A percentile compares a stretch with the other conserved stretches of the same genome.
phyloP scores from a whole-genome alignment of 2,113 vertebrate genomes.

The Podiceps cristatus region DNA sequence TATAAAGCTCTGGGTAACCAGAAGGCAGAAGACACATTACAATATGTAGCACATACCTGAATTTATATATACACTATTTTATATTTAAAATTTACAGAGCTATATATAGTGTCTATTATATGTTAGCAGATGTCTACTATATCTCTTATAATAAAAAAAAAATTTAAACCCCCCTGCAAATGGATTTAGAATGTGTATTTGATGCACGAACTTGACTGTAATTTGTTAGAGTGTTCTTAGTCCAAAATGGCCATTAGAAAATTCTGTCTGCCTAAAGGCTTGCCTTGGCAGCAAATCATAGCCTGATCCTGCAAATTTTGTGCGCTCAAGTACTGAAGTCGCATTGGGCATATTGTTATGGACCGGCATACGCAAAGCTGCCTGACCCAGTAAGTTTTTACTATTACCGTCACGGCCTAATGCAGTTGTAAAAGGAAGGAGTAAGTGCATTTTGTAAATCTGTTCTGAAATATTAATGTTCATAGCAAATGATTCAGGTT shows the following conservation, averaged over 20 bases:
- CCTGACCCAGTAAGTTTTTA: not conserved
- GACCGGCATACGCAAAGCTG: rapidly evolving
- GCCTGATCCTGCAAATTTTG: not conserved
- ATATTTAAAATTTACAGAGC: not conserved
- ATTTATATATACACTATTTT: not conserved
- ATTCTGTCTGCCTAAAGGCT: not conserved
- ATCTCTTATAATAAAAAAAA: not conserved
- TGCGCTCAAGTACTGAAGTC: not conserved
- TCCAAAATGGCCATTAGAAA: not conserved
- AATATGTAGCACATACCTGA: not conserved
- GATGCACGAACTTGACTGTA: not conserved
- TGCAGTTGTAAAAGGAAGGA: not conserved
- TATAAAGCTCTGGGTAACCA: not conserved
- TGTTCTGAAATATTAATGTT: conserved; percentile 18
- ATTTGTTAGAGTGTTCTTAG: not conserved
- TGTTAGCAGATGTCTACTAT: not conserved
- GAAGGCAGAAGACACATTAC: not conserved
- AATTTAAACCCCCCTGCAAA: not conserved
- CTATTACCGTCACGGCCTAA: not conserved
- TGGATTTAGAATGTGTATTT: not conserved
- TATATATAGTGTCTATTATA: not conserved
- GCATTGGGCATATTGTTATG: not conserved
- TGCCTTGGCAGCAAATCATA: not conserved
- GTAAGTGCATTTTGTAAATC: not conserved
- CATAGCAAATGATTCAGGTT: not conserved